A percentile compares a stretch with the other conserved stretches of the same genome.
These are phyloP conservation scores for Drosophila sp. DNA, from an alignment of 1,140 invertebrate species.

Conservation along the genomic window DNA sequence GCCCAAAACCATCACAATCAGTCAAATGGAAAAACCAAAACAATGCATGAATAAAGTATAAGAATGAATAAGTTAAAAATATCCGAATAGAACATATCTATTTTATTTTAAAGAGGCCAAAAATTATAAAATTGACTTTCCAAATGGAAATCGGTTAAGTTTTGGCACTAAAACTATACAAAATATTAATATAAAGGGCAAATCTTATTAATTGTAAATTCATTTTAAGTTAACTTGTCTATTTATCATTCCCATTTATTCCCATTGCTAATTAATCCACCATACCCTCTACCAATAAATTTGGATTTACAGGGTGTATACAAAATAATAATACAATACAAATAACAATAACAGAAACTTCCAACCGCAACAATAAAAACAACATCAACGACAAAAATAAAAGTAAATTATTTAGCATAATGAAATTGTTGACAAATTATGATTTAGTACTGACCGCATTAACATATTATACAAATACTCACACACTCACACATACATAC, in stretches of 20 bases:
- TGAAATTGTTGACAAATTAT: conserved; percentile 79
- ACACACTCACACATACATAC: conserved; percentile 9
- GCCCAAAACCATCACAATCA: conserved; percentile 41
- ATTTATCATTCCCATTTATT: too few relatives aligned
- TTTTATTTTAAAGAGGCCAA: too few relatives aligned
- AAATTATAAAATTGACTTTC: too few relatives aligned
- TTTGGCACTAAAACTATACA: too few relatives aligned
- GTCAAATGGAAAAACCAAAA: conserved; percentile 56
- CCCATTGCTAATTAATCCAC: background rate
- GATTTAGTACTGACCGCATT: conserved; percentile 75
- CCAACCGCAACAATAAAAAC: conserved; percentile 43
- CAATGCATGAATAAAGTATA: conserved; percentile 23
- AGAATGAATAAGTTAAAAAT: background rate
- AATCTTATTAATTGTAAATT: too few relatives aligned
- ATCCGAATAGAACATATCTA: background rate
- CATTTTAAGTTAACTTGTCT: background rate
- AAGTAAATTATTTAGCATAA: conserved; percentile 69
- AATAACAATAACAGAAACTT: conserved; percentile 32
- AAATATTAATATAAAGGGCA: too few relatives aligned
- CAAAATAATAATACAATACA: conserved; percentile 35
- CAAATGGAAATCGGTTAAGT: too few relatives aligned
- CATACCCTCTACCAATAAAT: background rate
- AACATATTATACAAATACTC: conserved; percentile 52
- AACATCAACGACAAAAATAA: conserved; percentile 52
- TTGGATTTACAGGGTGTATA: conserved; percentile 11